Evolutionary conservation across 2,797 vertebrate species (phyloP).

Genomic region (Clamator glandarius): DNA sequence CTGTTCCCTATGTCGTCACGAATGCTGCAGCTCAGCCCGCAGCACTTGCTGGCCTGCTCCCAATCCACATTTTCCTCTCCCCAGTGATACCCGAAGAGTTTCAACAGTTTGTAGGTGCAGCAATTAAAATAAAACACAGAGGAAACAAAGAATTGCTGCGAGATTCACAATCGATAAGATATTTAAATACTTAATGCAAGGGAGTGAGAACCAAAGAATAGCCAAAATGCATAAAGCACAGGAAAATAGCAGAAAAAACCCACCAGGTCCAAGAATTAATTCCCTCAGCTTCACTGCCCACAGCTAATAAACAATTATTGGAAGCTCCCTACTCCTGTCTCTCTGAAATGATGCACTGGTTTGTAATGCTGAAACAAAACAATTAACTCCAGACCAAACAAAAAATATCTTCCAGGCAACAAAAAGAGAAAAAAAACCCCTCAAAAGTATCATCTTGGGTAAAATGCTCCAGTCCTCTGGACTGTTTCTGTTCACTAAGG

Average conservation of each 20-base stretch:
- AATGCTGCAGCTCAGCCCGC: neutral
- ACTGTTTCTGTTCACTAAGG: neutral
- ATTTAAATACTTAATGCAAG: neutral
- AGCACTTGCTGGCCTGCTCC: accelerated
- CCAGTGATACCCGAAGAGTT: neutral
- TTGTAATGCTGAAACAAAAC: neutral
- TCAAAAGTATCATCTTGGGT: neutral
- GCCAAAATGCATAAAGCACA: neutral
- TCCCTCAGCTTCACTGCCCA: neutral
- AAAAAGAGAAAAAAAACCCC: neutral
- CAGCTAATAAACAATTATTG: neutral
- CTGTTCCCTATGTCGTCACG: neutral
- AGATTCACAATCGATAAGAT: neutral
- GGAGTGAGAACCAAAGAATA: neutral
- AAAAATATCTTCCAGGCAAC: neutral
- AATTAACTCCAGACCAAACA: neutral
- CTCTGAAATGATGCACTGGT: neutral
- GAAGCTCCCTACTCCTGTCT: neutral
- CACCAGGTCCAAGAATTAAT: neutral
- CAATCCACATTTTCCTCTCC: neutral
- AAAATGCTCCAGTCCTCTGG: neutral
- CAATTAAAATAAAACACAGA: neutral
- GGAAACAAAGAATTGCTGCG: neutral
- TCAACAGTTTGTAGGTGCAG: neutral
- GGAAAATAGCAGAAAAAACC: neutral